Percentiles rank a stretch among this genome's conserved stretches.
These are phyloP conservation scores for Tribolium madens DNA, from an alignment of 1,140 invertebrate species.

Conservation along the genomic window DNA sequence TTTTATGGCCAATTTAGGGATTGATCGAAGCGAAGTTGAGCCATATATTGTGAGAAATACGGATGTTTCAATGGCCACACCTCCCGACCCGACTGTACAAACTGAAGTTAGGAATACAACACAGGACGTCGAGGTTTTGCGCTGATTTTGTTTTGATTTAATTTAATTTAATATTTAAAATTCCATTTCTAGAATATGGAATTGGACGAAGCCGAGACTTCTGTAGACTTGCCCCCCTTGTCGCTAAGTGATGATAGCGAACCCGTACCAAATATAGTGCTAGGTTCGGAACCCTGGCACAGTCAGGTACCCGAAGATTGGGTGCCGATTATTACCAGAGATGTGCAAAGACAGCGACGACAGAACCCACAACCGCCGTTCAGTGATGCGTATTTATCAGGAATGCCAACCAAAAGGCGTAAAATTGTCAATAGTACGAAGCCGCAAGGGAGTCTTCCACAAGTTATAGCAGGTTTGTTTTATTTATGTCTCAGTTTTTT, in stretches of 20 bases:
- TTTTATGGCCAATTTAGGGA: slow-evolving; percentile 51
- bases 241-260: slow-evolving; percentile 55
- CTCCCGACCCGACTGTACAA: slow-evolving; percentile 19
- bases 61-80: slow-evolving; percentile 27
- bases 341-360: slow-evolving; percentile 76
- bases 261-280: slow-evolving; percentile 67
- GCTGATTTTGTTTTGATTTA: too few species aligned
- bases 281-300: slow-evolving; percentile 72
- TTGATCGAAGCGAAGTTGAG: slow-evolving; percentile 54
- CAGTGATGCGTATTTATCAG: slow-evolving; percentile 86
- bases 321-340: slow-evolving; percentile 84
- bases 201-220: slow-evolving; percentile 53
- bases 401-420: slow-evolving; percentile 84
- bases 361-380: slow-evolving; percentile 70
- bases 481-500: neutral
- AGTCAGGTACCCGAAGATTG: slow-evolving; percentile 75
- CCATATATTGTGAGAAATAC: slow-evolving; percentile 57
- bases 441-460: slow-evolving; percentile 65
- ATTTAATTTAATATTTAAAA: too few species aligned
- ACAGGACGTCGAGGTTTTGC: slow-evolving; percentile 38
- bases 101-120: slow-evolving; percentile 21
- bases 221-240: neutral
- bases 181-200: slow-evolving; percentile 67
- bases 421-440: slow-evolving; percentile 73
- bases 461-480: slow-evolving; percentile 63